Base-by-base conservation (phyloP, 2,113 vertebrate genomes). In the Pteropus alecto region DNA sequence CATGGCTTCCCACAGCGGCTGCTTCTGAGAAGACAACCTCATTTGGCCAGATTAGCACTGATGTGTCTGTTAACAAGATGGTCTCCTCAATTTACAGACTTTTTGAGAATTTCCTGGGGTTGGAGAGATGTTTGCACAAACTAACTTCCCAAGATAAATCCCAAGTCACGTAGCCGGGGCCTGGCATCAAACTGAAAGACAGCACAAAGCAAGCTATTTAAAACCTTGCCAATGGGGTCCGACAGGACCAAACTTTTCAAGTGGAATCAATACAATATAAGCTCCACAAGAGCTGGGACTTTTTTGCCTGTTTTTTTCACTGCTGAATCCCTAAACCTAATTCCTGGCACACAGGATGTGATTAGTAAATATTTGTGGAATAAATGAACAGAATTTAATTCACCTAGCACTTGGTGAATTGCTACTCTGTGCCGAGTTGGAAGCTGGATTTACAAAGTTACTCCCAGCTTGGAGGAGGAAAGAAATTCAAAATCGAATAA, bases 21-120 rank as follows among this genome's bases (percentile, higher is more conserved):
- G 33, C 86, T 91, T 92, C 71, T 71, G 95, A 56, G 93, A 91
- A 96, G 91, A 97, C 93, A 95, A 74, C 85, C 95, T 95, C 91
- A 91, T 86, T 96, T 95, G 95, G 95, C 85, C 82, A 96, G 91
- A 85, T 77, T 63, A 14, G 2, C 1, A 6, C 61, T 24, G 43
- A 56, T 78, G 0, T 82, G 28, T 60, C 67, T 96, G 67, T 94
- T 95, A 76, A 76, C 87, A 81, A 82, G 81, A 85, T 0, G 21
- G 61, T 67, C 77, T 87, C 71, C 65, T 83, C 0, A 7, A 24
- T 93, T 93, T 70, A 81, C 10, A 41, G 63, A 51, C 65, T 68
- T 93, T 61, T 58, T 30, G 38, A 82, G 61, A 90, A 81, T 88
- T 96, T 95, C 67, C 85, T 61, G 65, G 91, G 77, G 77, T 88